A percentile compares a stretch with the other conserved stretches of the same genome.
Evolutionary conservation across 2,113 vertebrate species (phyloP).

Genomic region (Dryoscopus gambensis): DNA sequence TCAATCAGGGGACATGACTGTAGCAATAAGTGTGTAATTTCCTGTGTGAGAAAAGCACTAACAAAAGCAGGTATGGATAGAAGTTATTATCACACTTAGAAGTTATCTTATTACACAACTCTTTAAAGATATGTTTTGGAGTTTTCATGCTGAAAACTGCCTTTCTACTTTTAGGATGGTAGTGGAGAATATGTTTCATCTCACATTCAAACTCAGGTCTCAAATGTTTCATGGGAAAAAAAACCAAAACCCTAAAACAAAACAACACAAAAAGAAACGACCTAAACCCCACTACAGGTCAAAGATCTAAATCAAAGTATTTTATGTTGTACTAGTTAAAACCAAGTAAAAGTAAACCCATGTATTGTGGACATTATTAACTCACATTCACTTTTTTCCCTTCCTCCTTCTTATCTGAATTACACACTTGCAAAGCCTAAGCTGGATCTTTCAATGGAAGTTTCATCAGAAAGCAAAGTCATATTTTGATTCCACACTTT

Average conservation of each 20-base stretch:
- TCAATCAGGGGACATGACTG: neutral
- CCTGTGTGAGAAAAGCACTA: neutral
- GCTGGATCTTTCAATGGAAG: neutral
- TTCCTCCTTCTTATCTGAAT: neutral
- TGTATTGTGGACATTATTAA: neutral
- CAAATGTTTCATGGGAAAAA: neutral
- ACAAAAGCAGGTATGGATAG: neutral
- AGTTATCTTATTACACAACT: neutral
- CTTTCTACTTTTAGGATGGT: neutral
- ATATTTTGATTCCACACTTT: neutral
- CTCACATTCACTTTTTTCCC: neutral
- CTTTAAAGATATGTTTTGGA: neutral
- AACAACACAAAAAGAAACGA: neutral
- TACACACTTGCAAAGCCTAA: neutral
- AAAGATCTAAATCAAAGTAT: neutral
- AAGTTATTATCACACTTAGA: neutral
- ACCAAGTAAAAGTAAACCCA: neutral
- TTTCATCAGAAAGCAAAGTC: neutral
- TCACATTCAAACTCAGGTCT: neutral
- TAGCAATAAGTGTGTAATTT: neutral
- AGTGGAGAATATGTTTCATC: neutral
- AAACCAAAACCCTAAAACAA: neutral
- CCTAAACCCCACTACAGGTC: neutral
- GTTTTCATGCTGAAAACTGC: neutral
- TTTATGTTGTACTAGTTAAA: neutral